Conservation (phyloP, 2,888 invertebrate species). For the Listrodromus nycthemerus region DNA sequence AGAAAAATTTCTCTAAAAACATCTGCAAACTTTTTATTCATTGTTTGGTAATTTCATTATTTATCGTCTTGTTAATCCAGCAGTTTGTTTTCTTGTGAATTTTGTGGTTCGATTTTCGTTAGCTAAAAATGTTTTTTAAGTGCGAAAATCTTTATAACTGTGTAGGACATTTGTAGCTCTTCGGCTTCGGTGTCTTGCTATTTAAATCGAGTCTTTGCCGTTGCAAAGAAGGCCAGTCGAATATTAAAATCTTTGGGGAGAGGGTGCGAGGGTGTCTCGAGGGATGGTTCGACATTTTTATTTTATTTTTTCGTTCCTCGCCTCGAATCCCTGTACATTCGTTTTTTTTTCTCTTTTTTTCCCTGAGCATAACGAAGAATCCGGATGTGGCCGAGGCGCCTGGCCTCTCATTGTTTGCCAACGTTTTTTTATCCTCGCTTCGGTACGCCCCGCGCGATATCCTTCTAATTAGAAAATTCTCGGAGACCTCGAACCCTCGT, state of each 20-base stretch:
- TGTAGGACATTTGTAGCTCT: not conserved
- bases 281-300: slow-evolving; percentile 48
- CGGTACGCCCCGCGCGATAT: slow-evolving; percentile 69
- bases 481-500: slow-evolving; percentile 72
- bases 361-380: slow-evolving; percentile 58
- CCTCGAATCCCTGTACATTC: slow-evolving; percentile 33
- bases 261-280: slow-evolving; percentile 30
- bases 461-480: slow-evolving; percentile 83
- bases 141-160: not conserved
- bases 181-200: slow-evolving; percentile 8
- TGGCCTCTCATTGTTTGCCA: slow-evolving; percentile 64
- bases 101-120: not conserved
- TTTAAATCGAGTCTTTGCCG: slow-evolving; percentile 33
- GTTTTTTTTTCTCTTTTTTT: slow-evolving; percentile 47
- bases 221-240: slow-evolving; percentile 32
- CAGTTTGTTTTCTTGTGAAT: not conserved
- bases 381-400: slow-evolving; percentile 65
- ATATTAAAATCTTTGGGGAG: slow-evolving; percentile 52
- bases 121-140: not conserved
- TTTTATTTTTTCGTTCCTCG: slow-evolving; percentile 38
- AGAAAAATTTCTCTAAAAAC: not conserved
- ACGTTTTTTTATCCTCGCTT: slow-evolving; percentile 55
- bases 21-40: not conserved
- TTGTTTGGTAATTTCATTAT: not conserved
- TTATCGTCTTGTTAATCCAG: no score